Evolutionary conservation across 1,140 invertebrate genomes (phyloP).

Genomic region (Drosophila melanica): DNA sequence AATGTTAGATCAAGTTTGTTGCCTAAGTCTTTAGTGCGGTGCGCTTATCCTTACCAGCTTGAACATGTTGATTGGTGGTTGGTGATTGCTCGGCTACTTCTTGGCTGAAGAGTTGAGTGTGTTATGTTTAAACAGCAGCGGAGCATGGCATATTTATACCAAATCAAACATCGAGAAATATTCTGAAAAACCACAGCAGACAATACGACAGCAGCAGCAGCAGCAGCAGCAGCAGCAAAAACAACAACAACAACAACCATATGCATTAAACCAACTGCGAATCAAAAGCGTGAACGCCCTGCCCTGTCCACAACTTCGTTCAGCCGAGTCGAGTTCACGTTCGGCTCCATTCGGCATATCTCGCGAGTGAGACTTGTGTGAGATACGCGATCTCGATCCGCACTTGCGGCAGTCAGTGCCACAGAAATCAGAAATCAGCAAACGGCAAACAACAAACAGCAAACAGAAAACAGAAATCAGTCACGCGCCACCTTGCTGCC

Average conservation of each 20-base stretch:
- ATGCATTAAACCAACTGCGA: constrained; percentile 18
- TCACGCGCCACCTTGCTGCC: constrained; percentile 44
- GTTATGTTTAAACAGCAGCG: constrained; percentile 65
- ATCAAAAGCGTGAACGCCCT: constrained; percentile 61
- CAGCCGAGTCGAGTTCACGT: no score
- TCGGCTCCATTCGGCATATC: constrained; percentile 27
- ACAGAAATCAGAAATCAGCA: constrained; percentile 58
- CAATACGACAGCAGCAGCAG: constrained; percentile 28
- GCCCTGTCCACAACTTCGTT: constrained; percentile 22
- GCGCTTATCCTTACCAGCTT: constrained; percentile 75
- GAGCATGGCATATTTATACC: constrained; percentile 77
- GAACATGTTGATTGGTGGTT: constrained; percentile 72
- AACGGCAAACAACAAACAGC: no score
- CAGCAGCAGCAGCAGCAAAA: constrained; percentile 14
- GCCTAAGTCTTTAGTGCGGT: constrained; percentile 18
- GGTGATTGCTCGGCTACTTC: constrained; percentile 51
- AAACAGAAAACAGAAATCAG: constrained; percentile 39
- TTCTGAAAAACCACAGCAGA: constrained; percentile 63
- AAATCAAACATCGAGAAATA: constrained; percentile 71
- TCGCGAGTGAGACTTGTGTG: constrained; percentile 36
- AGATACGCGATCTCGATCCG: constrained; percentile 37
- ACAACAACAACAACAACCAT: constrained; percentile 8
- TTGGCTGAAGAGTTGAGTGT: constrained; percentile 68
- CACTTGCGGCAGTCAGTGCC: constrained; percentile 35
- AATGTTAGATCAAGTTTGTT: neutral